Evolutionary conservation across 1,140 invertebrate genomes (phyloP).

Genomic region (Tetranychus cinnabarinus): DNA sequence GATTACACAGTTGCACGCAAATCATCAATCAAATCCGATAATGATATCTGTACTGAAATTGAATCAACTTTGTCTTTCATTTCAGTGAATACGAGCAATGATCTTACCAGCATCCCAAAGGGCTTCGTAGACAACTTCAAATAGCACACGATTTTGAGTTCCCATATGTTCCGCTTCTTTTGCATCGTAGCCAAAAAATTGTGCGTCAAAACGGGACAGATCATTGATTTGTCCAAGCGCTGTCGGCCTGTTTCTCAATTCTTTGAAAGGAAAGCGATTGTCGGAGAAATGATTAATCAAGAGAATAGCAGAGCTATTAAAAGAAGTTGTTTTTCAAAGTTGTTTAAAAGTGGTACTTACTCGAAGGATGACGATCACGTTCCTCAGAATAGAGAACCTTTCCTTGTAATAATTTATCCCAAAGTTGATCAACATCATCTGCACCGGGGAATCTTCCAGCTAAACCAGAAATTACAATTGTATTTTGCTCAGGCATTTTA

Average conservation of each 20-base stretch:
- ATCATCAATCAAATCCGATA: no score
- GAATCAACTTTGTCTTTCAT: background rate
- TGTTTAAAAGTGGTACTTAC: background rate
- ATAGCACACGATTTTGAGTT: conserved; percentile 53
- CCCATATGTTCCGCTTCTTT: conserved; percentile 23
- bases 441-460: conserved; percentile 73
- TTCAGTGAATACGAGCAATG: background rate
- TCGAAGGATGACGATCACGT: conserved; percentile 41
- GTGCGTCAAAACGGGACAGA: conserved; percentile 57
- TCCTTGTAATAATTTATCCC: conserved; percentile 52
- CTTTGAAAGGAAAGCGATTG: background rate
- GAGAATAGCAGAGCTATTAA: no score
- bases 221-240: conserved; percentile 38
- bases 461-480: conserved; percentile 57
- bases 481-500: background rate
- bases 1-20: no score
- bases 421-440: conserved; percentile 64
- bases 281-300: no score
- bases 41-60: background rate
- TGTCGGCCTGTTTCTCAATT: background rate
- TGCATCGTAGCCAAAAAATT: conserved; percentile 57
- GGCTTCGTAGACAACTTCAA: conserved; percentile 74
- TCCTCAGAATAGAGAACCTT: conserved; percentile 72
- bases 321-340: background rate
- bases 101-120: conserved; percentile 65